Base-by-base conservation (phyloP, 2,797 vertebrate genomes). In the Limnodromus scolopaceus region DNA sequence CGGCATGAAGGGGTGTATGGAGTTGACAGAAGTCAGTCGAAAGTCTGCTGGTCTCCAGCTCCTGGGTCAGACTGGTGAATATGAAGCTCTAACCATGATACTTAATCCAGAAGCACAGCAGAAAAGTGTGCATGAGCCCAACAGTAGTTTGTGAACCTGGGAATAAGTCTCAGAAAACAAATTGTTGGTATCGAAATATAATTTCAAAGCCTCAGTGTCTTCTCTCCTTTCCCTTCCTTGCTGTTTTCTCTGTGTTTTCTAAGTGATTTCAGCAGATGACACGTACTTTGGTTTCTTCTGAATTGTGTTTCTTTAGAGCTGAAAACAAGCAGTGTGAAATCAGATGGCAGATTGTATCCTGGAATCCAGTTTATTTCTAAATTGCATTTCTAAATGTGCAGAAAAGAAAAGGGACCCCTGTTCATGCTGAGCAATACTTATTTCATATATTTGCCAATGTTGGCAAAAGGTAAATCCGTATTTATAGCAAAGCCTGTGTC, bases 401-500 rank as follows among this genome's bases (percentile, higher is more conserved):
- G 36, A 14, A 28, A 34, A 51, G 11, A 25, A 19, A 24, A 80
- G 76, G 34, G n/a, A 30, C 9, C n/a, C 30, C 19, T n/a, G 39
- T 46, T 70, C 27, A 28, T 69, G 24, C 63, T 39, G 64, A 51
- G 82, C 53, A 53, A 11, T 45, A 7, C 28, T 69, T 27, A 27
- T 77, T 85, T 61, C 68, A 4, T 55, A 0, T 48, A 61, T 93
- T 84, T 76, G 61, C 68, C 45, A 14, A 1, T 28, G 83, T 16
- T 93, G 80, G 94, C 93, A 61, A 60, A 89, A 91, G 71, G 48
- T 79, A 89, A 87, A 68, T 66, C 69, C 28, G 0, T 94, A 93
- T 94, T 94, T 94, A 92, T 92, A 96, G 96, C 17, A 95, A 75
- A 94, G 80, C 82, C 48, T 93, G 91, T 48, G 94, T 95, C 87